Evolutionary conservation across 1,140 invertebrate genomes (phyloP), one percentile per base, ranked within the genome.

Genomic region (Ectropis grisescens): DNA sequence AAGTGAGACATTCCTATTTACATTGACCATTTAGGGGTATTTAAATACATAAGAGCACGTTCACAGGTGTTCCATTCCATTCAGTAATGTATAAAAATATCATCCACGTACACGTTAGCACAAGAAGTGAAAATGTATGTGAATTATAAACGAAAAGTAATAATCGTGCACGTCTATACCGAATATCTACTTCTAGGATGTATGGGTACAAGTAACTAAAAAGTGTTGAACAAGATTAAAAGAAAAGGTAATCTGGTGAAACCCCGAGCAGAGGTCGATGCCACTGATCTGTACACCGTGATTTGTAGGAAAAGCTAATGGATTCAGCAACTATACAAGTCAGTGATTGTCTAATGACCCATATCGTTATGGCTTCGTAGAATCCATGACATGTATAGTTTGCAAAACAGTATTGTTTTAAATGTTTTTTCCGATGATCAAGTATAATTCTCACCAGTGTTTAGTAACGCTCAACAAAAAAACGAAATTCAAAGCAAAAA

Each of bases 221-320:
- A n/a, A n/a, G n/a, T n/a, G n/a, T n/a, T n/a, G n/a, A n/a, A n/a
- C n/a, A n/a, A n/a, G n/a, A n/a, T n/a, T n/a, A n/a, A n/a, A n/a
- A n/a, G n/a, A n/a, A 8, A 19, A 19, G 29, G 33, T 45, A 37
- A n/a, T 43, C 23, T 34, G 41, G 27, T 37, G 24, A 45, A 33
- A 40, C 37, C 42, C 29, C n/a, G n/a, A n/a, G n/a, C n/a, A 32
- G 13, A 29, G 37, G 29, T 33, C 8, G 24, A 34, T 24, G 28
- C 23, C 24, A 26, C 10, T n/a, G 19, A 22, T 22, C 9, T n/a
- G 16, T 37, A 33, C 27, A 50, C 35, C 35, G 32, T 45, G 41
- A 36, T 15, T 41, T 37, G 7, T 26, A 33, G 41, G 38, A 23
- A n/a, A 50, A 45, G 47, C 47, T 45, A 27, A 45, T 50, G 47